These are phyloP conservation scores for Serilophus lunatus DNA, from an alignment of 2,113 vertebrate species.

Conservation along the genomic window DNA sequence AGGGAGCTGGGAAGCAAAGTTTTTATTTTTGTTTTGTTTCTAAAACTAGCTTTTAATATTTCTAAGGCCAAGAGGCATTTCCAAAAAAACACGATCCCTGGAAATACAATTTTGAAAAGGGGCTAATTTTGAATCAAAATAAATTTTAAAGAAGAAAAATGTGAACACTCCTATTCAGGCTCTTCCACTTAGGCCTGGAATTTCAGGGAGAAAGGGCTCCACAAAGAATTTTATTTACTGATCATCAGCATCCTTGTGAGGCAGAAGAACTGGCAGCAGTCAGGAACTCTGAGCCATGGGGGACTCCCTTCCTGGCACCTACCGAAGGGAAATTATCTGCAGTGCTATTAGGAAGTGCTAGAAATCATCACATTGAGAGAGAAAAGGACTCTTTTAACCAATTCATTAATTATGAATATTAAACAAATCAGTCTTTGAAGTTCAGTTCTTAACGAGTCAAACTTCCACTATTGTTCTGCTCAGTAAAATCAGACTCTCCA, in stretches of 20 bases:
- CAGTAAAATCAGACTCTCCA: neutral
- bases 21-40: neutral
- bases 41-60: neutral
- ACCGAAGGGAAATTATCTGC: neutral
- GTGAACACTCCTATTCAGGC: neutral
- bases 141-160: neutral
- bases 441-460: neutral
- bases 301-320: neutral
- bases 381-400: neutral
- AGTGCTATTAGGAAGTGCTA: neutral
- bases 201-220: neutral
- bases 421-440: neutral
- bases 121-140: neutral
- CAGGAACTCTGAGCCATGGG: neutral
- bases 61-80: neutral
- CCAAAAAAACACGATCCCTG: neutral
- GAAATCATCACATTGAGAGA: neutral
- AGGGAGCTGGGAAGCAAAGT: neutral
- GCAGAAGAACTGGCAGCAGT: neutral
- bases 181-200: neutral
- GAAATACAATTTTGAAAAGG: neutral
- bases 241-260: neutral
- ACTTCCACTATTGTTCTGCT: neutral
- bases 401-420: slow-evolving; percentile 6
- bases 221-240: neutral